Base-by-base conservation (phyloP, 1,140 invertebrate species). In the Lasaia peninsularis region DNA sequence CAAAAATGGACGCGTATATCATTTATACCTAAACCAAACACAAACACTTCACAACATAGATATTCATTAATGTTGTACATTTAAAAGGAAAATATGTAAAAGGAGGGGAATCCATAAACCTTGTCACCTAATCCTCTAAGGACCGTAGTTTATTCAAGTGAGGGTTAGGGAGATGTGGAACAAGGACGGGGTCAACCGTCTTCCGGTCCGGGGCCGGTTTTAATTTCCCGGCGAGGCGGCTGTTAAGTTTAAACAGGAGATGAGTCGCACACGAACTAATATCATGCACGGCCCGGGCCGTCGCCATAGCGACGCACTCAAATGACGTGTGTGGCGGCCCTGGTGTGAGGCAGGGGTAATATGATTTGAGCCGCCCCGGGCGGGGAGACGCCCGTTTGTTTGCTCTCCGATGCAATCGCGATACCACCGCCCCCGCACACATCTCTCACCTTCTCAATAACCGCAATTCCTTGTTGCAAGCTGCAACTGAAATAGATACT, bases 341-440 rank as follows among this genome's bases (percentile, higher is more conserved):
- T 66, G 69, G 80, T 76, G 75, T 78, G 78, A 74, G 78, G 69
- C 67, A 75, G 78, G 80, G 81, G 81, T 87, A 85, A 85, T 84
- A 87, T 87, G 81, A 85, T 85, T 85, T 85, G 80, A 83, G 74
- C 80, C 69, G 62, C 68, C 70, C 75, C 75, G 71, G 65, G 69
- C 79, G 74, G 76, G 73, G 76, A 75, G 74, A 78, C 80, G 73
- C 75, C 80, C 78, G 78, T 81, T 82, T 87, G 81, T 87, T 85
- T 87, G 81, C 81, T 85, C 84, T 85, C 76, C 80, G 84, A 85
- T 87, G 84, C 84, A 87, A 87, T 85, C 84, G 84, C 84, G 84
- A 87, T 82, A 83, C 37, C 81, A 69, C 52, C 60, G 69, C 67
- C 58, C 75, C 61, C 75, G 50, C 73, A 70, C 62, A 77, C 82